A percentile compares a stretch with the other conserved stretches of the same genome.
Evolutionary conservation across 2,113 vertebrate genomes (phyloP).

Genomic region (Indicator indicator): DNA sequence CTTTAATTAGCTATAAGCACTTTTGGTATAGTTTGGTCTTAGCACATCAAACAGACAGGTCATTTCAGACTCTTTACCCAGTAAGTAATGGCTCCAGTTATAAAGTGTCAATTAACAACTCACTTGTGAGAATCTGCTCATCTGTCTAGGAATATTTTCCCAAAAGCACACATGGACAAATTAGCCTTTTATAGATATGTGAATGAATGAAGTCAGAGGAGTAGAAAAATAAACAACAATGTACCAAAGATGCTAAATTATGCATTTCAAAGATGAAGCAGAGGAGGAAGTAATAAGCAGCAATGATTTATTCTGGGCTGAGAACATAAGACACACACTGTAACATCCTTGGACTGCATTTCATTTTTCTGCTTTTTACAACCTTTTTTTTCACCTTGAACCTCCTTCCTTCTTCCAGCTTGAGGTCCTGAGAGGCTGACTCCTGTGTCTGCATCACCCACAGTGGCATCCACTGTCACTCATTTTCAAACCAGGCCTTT

Average conservation of each 20-base stretch:
- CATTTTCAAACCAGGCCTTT: not conserved
- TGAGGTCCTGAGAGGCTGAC: not conserved
- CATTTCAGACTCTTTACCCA: not conserved
- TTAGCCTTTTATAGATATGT: not conserved
- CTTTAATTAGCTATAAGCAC: not conserved
- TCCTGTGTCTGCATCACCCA: not conserved
- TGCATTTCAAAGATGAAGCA: not conserved
- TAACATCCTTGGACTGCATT: too few relatives aligned
- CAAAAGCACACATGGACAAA: not conserved
- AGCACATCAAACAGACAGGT: not conserved
- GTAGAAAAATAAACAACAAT: conserved; percentile 1
- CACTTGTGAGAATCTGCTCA: not conserved
- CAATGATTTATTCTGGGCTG: too few relatives aligned
- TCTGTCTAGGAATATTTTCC: not conserved
- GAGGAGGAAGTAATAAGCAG: not conserved
- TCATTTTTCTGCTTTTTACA: not conserved
- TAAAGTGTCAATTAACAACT: not conserved
- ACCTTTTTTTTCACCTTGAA: not conserved
- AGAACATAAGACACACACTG: too few relatives aligned
- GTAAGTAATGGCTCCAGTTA: not conserved
- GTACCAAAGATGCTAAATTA: not conserved
- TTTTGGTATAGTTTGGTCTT: not conserved
- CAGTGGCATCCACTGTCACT: not conserved
- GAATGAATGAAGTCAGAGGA: not conserved
- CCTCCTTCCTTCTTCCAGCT: not conserved